A percentile compares a stretch with the other conserved stretches of the same genome.
These are phyloP conservation scores for Chamaetylas fuelleborni DNA, from an alignment of 2,113 vertebrate species.

Conservation along the genomic window DNA sequence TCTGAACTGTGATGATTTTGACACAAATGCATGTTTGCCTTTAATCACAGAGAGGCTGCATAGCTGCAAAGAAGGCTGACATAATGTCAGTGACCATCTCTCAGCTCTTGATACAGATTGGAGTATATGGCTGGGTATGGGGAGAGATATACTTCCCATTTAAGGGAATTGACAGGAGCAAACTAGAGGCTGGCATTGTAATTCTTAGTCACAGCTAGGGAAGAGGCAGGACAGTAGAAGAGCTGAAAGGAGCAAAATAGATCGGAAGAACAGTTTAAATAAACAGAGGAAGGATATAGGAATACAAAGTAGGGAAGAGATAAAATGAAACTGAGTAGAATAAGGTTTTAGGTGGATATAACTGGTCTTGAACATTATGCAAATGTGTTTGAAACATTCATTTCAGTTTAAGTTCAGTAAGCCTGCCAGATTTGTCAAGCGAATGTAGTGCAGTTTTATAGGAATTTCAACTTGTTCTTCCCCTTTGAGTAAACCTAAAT, in stretches of 20 bases:
- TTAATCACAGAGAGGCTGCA: not conserved
- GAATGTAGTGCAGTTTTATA: not conserved
- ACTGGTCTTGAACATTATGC: not conserved
- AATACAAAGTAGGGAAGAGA: not conserved
- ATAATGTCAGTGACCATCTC: accelerated
- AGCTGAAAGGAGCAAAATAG: not conserved
- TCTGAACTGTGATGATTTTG: not conserved
- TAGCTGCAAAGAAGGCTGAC: not conserved
- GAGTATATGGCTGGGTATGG: accelerated
- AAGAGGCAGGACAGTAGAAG: not conserved
- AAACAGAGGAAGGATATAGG: not conserved
- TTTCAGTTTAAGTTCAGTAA: not conserved
- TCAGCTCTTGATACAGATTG: not conserved
- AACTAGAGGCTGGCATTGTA: not conserved
- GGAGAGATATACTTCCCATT: not conserved
- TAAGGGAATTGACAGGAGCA: not conserved
- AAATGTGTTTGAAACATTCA: not conserved
- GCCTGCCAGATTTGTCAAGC: not conserved
- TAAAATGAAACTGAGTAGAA: not conserved
- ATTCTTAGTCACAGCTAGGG: not conserved
- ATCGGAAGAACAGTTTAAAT: not conserved
- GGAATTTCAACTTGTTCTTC: not conserved
- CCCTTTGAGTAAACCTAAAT: not conserved
- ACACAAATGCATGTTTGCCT: not conserved
- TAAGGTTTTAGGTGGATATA: not conserved